phyloP scores from a whole-genome alignment of 2,113 vertebrate species.

The Cheirogaleus medius region DNA sequence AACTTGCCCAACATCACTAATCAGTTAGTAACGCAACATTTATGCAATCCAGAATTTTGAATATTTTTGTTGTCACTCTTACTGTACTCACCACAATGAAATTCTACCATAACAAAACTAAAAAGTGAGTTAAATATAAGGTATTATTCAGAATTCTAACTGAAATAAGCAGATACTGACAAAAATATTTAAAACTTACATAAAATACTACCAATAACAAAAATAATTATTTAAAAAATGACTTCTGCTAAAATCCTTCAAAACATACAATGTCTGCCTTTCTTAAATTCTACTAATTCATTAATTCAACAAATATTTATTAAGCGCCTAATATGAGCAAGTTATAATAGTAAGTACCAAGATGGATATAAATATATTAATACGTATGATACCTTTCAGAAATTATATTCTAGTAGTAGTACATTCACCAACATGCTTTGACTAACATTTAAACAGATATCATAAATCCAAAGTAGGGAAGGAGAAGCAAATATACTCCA shows the following conservation, averaged over 20 bases:
- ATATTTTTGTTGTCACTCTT: not conserved
- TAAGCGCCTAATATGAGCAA: not conserved
- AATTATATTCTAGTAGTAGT: not conserved
- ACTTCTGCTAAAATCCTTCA: constrained; percentile 22
- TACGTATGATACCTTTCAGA: not conserved
- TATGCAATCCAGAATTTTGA: not conserved
- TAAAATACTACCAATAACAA: not conserved
- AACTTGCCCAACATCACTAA: not conserved
- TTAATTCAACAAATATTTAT: not conserved
- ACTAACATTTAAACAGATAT: not conserved
- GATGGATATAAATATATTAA: not conserved
- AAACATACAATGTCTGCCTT: not conserved
- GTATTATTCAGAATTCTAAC: not conserved
- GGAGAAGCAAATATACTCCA: not conserved
- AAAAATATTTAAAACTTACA: not conserved
- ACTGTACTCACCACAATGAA: not conserved
- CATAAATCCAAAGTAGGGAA: not conserved
- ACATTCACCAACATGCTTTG: not conserved
- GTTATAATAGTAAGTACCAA: not conserved
- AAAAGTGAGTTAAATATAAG: not conserved
- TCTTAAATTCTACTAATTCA: constrained; percentile 24
- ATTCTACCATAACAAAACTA: not conserved
- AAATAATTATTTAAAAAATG: not conserved
- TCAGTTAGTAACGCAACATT: not conserved
- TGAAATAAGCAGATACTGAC: not conserved